A percentile compares a stretch with the other conserved stretches of the same genome.
These are phyloP conservation scores for Oligia fasciuncula DNA, from an alignment of 2,888 invertebrate genomes.

Conservation along the genomic window DNA sequence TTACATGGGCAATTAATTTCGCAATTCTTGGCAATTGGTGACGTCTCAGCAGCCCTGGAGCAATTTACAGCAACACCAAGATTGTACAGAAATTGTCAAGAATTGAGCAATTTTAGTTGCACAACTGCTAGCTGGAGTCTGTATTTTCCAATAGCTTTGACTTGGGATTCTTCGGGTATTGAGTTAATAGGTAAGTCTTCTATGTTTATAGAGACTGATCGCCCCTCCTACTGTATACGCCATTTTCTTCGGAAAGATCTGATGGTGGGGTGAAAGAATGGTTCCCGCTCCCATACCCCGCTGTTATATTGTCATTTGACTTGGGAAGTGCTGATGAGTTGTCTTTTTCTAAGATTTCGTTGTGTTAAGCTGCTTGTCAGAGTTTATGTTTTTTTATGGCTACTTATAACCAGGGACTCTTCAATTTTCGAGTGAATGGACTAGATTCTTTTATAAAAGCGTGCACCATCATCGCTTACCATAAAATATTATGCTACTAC, in stretches of 20 bases:
- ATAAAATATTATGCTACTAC: neutral
- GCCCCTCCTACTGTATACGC: slow-evolving; percentile 56
- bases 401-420: neutral
- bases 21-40: neutral
- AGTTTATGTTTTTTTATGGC: neutral
- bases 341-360: neutral
- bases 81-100: neutral
- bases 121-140: too few relatives aligned
- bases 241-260: slow-evolving; percentile 55
- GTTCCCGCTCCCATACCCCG: too few relatives aligned
- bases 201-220: slow-evolving; percentile 72
- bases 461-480: neutral
- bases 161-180: neutral
- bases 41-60: neutral
- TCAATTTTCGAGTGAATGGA: neutral
- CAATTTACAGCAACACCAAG: neutral
- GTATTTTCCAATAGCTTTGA: too few relatives aligned
- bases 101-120: neutral
- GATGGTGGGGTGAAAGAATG: slow-evolving; percentile 38
- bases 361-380: neutral
- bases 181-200: neutral
- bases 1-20: neutral
- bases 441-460: neutral
- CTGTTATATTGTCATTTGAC: slow-evolving; percentile 10
- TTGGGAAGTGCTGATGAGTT: slow-evolving; percentile 2